Evolutionary conservation across 2,888 invertebrate species (phyloP).

Genomic region (Oeneis ivallda): DNA sequence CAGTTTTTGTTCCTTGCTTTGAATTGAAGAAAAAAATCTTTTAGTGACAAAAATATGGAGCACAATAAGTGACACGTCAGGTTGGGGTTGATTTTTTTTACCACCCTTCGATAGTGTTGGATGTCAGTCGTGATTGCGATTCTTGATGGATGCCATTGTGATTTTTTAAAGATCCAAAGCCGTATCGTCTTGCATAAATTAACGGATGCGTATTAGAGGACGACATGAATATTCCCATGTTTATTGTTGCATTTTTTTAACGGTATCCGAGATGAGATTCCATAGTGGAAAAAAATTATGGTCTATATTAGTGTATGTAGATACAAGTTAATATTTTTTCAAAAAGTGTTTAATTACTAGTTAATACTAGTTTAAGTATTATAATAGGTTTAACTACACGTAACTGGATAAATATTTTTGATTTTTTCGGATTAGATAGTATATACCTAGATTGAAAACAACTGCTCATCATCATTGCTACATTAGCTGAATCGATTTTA

Average conservation of each 20-base stretch:
- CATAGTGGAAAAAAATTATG: not conserved
- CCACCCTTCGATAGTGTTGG: constrained; percentile 69
- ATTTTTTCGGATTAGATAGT: too few species aligned
- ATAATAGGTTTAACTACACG: too few species aligned
- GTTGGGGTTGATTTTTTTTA: constrained; percentile 57
- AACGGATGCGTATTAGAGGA: constrained; percentile 60
- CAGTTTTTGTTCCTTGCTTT: constrained; percentile 72
- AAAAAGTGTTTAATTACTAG: too few species aligned
- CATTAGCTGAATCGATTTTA: too few species aligned
- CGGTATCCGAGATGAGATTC: not conserved
- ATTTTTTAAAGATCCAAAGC: constrained; percentile 51
- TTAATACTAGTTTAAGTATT: too few species aligned
- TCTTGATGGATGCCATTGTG: constrained; percentile 73
- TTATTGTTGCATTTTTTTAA: constrained; percentile 52
- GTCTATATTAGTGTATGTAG: not conserved
- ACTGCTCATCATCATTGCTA: too few species aligned
- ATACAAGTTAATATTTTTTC: too few species aligned
- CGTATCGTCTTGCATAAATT: constrained; percentile 79
- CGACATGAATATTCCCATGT: constrained; percentile 78
- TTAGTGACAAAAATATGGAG: constrained; percentile 75
- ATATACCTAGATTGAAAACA: too few species aligned
- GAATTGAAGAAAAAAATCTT: constrained; percentile 65
- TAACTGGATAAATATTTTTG: too few species aligned
- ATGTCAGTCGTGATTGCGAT: constrained; percentile 73
- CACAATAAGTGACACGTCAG: constrained; percentile 74